phyloP scores from a whole-genome alignment of 2,888 invertebrate genomes.

The Diarsia dahlii region DNA sequence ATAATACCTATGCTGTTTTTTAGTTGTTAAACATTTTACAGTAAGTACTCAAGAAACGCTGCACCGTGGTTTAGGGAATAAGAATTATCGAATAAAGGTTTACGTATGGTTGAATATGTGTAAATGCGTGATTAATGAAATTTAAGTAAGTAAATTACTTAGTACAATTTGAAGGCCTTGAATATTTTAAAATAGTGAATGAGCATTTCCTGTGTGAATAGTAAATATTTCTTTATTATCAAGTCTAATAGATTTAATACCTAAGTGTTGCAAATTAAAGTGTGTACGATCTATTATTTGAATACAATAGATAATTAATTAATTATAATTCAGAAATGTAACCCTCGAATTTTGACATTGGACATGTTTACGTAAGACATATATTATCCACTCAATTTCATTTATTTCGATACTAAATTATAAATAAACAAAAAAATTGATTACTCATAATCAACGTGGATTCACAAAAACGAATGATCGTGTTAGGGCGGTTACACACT shows the following conservation, averaged over 20 bases:
- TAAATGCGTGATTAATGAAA: neutral
- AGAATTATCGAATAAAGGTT: too few species aligned
- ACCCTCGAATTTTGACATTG: conserved; percentile 45
- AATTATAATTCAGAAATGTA: conserved; percentile 36
- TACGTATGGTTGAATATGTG: too few species aligned
- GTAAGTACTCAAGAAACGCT: too few species aligned
- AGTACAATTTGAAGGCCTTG: neutral
- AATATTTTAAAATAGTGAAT: neutral
- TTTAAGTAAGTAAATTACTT: neutral
- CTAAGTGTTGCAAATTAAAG: neutral
- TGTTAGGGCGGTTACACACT: conserved; percentile 72
- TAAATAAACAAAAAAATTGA: conserved; percentile 79
- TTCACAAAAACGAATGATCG: conserved; percentile 76
- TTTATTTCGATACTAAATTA: conserved; percentile 75
- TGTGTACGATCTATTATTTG: neutral
- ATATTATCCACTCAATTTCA: conserved; percentile 68
- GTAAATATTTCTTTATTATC: conserved; percentile 6
- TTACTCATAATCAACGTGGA: conserved; percentile 79
- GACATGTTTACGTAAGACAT: conserved; percentile 63
- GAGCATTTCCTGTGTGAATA: neutral
- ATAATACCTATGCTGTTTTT: too few species aligned
- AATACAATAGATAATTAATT: conserved; percentile 35
- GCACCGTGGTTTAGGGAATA: too few species aligned
- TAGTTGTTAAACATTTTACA: too few species aligned
- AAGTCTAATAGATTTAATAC: conserved; percentile 4